Evolutionary conservation across 2,888 invertebrate species (phyloP).

Genomic region (Sphaeridia pumilis): DNA sequence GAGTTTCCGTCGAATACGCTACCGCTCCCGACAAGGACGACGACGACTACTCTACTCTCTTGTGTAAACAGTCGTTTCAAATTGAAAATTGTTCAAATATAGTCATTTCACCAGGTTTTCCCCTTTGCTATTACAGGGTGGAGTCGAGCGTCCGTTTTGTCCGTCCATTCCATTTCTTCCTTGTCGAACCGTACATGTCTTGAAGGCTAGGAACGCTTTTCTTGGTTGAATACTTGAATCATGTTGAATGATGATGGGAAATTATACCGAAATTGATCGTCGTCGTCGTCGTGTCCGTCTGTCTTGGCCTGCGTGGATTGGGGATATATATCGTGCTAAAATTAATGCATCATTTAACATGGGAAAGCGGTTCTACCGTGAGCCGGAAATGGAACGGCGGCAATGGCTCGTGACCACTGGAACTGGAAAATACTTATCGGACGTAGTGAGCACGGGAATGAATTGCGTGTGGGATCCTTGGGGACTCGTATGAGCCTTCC

Average conservation of each 20-base stretch:
- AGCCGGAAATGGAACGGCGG: neutral
- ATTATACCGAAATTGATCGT: too few relatives aligned
- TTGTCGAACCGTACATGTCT: neutral
- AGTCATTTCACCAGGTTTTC: constrained; percentile 21
- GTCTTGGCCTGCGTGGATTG: neutral
- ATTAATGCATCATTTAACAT: neutral
- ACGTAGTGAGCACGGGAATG: too few relatives aligned
- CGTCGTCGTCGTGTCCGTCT: neutral
- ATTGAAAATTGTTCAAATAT: constrained; percentile 36
- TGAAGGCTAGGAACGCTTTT: neutral
- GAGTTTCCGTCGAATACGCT: too few relatives aligned
- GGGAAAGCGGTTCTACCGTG: neutral
- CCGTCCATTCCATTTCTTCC: neutral
- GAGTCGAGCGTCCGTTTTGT: too few relatives aligned
- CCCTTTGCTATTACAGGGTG: neutral
- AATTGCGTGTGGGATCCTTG: too few relatives aligned
- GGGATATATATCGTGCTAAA: neutral
- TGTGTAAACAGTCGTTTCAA: constrained; percentile 35
- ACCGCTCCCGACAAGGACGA: too few relatives aligned
- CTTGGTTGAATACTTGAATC: too few relatives aligned
- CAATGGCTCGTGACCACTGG: neutral
- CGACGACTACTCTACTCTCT: constrained; percentile 30
- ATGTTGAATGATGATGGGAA: too few relatives aligned
- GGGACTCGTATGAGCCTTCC: too few relatives aligned
- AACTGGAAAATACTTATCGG: too few relatives aligned